Percentiles rank a stretch among this genome's conserved stretches.
Evolutionary conservation across 2,113 vertebrate genomes (phyloP).

Genomic region (Pseudopipra pipra): DNA sequence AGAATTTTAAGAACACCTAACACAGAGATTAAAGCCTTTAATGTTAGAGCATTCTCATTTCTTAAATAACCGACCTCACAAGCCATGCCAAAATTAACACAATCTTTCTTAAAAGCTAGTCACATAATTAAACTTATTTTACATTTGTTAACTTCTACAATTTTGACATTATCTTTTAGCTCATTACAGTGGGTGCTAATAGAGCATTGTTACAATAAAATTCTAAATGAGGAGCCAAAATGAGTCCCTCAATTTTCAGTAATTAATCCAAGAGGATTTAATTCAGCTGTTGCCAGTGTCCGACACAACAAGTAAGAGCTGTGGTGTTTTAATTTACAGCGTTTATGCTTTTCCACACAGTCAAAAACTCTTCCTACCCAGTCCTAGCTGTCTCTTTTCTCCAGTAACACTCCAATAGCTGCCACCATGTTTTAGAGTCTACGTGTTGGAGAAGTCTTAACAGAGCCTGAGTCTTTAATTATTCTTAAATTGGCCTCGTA

Average conservation of each 20-base stretch:
- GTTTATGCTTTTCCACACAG: not conserved
- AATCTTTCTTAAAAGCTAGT: not conserved
- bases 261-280: conserved; percentile 41
- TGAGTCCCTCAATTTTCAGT: not conserved
- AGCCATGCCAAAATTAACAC: not conserved
- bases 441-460: not conserved
- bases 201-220: not conserved
- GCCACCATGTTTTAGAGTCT: not conserved
- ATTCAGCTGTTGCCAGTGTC: not conserved
- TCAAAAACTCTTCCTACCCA: not conserved
- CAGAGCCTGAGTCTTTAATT: not conserved
- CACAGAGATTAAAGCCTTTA: not conserved
- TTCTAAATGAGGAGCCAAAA: conserved; percentile 25
- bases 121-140: not conserved
- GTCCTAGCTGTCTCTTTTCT: not conserved
- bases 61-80: not conserved
- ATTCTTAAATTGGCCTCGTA: not conserved
- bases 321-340: not conserved
- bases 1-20: not conserved
- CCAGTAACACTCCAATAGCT: not conserved
- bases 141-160: not conserved
- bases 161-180: not conserved
- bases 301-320: not conserved
- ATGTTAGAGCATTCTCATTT: not conserved
- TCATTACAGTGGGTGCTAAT: not conserved